Evolutionary conservation across 2,797 vertebrate species (phyloP).

Genomic region (Alcedo atthis): DNA sequence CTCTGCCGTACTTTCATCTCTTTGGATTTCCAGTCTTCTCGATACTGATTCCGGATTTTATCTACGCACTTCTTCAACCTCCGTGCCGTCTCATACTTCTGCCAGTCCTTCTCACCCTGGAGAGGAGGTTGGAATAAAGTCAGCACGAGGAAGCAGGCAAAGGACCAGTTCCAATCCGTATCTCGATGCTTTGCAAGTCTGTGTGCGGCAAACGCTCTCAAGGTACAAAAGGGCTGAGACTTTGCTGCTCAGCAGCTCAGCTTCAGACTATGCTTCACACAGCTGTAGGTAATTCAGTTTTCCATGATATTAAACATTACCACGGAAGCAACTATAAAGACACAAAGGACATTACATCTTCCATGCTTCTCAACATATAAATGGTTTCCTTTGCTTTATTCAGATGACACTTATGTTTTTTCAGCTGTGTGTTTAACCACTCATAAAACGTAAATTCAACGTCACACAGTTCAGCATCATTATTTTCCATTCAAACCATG

Average conservation of each 20-base stretch:
- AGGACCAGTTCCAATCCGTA: not conserved
- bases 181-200: not conserved
- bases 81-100: slow-evolving; percentile 96
- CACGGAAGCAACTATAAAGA: slow-evolving; percentile 21
- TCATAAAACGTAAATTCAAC: slow-evolving; percentile 30
- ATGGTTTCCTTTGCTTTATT: slow-evolving; percentile 46
- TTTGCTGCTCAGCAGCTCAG: slow-evolving; percentile 9
- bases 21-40: slow-evolving; percentile 98
- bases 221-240: not conserved
- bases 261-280: not conserved
- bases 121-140: not conserved
- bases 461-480: slow-evolving; percentile 14
- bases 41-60: slow-evolving; percentile 90
- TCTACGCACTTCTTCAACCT: slow-evolving; percentile 94
- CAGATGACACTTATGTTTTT: slow-evolving; percentile 26
- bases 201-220: accelerated
- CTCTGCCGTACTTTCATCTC: slow-evolving; percentile 96
- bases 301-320: slow-evolving; percentile 8
- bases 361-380: slow-evolving; percentile 38
- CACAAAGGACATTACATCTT: slow-evolving; percentile 24
- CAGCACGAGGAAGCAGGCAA: not conserved
- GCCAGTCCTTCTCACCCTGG: slow-evolving; percentile 98
- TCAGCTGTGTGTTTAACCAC: slow-evolving; percentile 54
- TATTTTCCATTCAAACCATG: not conserved
- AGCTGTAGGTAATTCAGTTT: slow-evolving; percentile 59